Base-by-base conservation (phyloP, 1,140 invertebrate genomes). In the Asbolus verrucosus region DNA sequence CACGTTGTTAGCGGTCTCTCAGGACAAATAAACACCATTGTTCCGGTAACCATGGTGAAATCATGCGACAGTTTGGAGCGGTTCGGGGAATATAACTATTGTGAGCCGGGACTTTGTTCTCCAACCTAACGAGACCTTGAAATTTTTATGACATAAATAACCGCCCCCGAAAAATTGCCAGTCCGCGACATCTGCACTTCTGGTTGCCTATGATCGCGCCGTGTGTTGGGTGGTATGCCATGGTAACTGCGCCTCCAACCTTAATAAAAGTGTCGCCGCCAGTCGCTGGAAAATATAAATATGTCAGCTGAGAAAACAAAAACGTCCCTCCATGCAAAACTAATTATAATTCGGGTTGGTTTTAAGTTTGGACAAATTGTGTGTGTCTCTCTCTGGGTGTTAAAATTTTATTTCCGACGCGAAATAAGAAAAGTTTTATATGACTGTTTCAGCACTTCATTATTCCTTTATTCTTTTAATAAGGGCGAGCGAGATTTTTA, bases 11-110 rank as follows among this genome's bases (percentile, higher is more conserved):
- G 78, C 76, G 79, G 77, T 80, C 80, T 79, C 80, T 67, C 77
- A 80, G 80, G 80, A 81, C 79, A 80, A 81, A 81, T 81, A 81
- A 81, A 81, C 80, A 81, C 78, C 79, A 81, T 81, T 81, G 80
- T 81, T 75, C 78, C 71, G 73, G 80, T 81, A 80, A 80, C 80
- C 80, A 81, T 81, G 80, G 80, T 77, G 80, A 81, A 81, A 80
- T 79, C 80, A 76, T 77, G 77, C 77, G 79, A 78, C 77, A 77
- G 76, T 78, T 77, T 73, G 71, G 71, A 78, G 71, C 77, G 71
- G 72, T 75, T 75, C 69, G 67, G 75, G 70, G 70, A 76, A 54
- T n/a, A n/a, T 67, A 66, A 71, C 70, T 69, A 69, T 69, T 63
- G 61, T 63, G 39, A 62, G 59, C 65, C 71, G 71, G 67, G 71